Conservation (phyloP, 2,113 vertebrate genomes). For the Turdus rufiventris region DNA sequence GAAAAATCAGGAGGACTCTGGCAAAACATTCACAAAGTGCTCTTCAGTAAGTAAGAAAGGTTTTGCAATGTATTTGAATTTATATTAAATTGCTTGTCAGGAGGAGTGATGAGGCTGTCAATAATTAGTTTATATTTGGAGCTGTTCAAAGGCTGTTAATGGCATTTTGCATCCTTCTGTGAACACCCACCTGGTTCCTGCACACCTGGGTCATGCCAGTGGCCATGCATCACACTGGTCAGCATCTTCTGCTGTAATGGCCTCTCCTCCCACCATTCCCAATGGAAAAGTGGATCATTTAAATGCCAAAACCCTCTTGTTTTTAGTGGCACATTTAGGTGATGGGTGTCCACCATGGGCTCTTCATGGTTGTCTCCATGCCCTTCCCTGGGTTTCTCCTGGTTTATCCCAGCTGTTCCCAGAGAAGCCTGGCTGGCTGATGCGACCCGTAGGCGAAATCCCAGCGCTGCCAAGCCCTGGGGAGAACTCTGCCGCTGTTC, state of each 20-base stretch:
- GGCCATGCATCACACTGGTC: accelerated
- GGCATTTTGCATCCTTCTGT: neutral
- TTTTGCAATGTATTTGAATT: neutral
- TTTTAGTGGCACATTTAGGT: neutral
- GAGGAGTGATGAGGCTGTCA: neutral
- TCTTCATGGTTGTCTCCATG: accelerated
- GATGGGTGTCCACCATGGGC: neutral
- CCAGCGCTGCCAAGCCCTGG: neutral
- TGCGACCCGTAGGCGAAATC: neutral
- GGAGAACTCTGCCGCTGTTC: neutral
- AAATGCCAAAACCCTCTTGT: neutral
- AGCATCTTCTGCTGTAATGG: neutral
- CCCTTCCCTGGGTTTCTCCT: neutral
- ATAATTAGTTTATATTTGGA: neutral
- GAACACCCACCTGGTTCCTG: neutral
- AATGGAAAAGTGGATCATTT: neutral
- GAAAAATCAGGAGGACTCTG: neutral
- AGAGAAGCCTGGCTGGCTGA: neutral
- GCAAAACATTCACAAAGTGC: neutral
- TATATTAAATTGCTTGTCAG: neutral
- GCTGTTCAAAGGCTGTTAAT: neutral
- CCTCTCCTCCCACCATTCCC: neutral
- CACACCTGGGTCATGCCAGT: neutral
- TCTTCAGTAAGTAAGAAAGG: neutral
- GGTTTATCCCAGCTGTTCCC: neutral